A percentile compares a stretch with the other conserved stretches of the same genome.
Conservation (phyloP, 2,888 invertebrate genomes). For the Sericinus montela region DNA sequence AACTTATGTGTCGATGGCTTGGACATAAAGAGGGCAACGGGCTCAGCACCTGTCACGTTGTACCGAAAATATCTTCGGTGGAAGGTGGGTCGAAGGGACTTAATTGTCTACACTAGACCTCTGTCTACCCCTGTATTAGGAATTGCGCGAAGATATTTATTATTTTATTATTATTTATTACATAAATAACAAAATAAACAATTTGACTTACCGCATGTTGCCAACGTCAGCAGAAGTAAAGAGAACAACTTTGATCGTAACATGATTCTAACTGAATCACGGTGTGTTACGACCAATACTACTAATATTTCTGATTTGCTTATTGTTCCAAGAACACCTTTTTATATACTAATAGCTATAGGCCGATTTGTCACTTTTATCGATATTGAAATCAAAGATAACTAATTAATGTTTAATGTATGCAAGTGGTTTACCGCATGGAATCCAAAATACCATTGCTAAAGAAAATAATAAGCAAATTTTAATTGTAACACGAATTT, state of each 20-base stretch:
- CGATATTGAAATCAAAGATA: constrained; percentile 3
- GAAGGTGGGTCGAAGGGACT: too few relatives aligned
- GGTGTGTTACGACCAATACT: constrained; percentile 2
- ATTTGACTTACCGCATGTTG: constrained; percentile 38
- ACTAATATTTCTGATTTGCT: not conserved
- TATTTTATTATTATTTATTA: not conserved
- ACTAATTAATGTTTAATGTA: constrained; percentile 13
- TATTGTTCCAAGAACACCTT: constrained; percentile 6
- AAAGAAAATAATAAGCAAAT: too few relatives aligned
- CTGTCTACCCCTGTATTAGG: too few relatives aligned
- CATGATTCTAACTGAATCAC: constrained; percentile 19
- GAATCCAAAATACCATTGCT: too few relatives aligned
- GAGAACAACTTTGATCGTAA: constrained; percentile 28
- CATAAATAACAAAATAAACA: too few relatives aligned
- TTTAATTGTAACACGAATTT: too few relatives aligned
- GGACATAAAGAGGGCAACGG: too few relatives aligned
- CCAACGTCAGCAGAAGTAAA: constrained; percentile 30
- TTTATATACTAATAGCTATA: constrained; percentile 10
- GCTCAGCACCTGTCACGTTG: too few relatives aligned
- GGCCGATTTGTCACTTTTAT: constrained; percentile 1
- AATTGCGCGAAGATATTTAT: too few relatives aligned
- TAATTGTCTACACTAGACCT: too few relatives aligned
- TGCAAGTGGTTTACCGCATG: not conserved
- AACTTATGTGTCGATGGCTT: too few relatives aligned
- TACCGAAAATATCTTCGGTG: too few relatives aligned